A percentile compares a stretch with the other conserved stretches of the same genome.
Evolutionary conservation across 2,113 vertebrate species (phyloP).

Genomic region (Cnemophilus loriae): DNA sequence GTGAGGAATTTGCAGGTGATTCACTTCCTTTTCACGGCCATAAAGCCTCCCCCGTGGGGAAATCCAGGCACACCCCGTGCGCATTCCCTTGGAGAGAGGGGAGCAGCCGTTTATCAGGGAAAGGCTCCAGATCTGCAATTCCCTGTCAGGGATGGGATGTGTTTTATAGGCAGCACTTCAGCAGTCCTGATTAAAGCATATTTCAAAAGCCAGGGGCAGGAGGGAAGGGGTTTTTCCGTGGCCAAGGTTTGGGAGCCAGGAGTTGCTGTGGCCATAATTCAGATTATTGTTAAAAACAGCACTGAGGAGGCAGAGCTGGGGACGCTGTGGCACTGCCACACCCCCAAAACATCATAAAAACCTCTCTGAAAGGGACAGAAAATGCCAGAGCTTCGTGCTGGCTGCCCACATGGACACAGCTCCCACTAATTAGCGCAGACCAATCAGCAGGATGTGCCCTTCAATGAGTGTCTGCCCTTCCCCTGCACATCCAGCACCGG

Average conservation of each 20-base stretch:
- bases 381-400: not conserved
- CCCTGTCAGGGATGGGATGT: not conserved
- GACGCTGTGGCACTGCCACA: not conserved
- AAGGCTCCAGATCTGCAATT: fast-evolving
- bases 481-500: not conserved
- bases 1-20: not conserved
- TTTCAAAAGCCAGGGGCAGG: not conserved
- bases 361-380: fast-evolving
- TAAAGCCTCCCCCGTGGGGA: not conserved
- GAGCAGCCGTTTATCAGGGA: not conserved
- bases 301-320: not conserved
- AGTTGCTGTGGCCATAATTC: fast-evolving
- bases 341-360: not conserved
- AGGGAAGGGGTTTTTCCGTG: not conserved
- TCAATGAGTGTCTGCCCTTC: not conserved
- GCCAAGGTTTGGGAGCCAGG: not conserved
- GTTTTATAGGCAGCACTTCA: fast-evolving
- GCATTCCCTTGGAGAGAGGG: not conserved
- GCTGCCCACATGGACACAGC: not conserved
- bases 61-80: fast-evolving
- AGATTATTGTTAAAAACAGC: not conserved
- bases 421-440: not conserved
- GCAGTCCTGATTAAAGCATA: not conserved
- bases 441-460: not conserved
- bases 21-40: not conserved